Evolutionary conservation across 1,140 invertebrate genomes (phyloP).

Genomic region (Eumaeus atala): DNA sequence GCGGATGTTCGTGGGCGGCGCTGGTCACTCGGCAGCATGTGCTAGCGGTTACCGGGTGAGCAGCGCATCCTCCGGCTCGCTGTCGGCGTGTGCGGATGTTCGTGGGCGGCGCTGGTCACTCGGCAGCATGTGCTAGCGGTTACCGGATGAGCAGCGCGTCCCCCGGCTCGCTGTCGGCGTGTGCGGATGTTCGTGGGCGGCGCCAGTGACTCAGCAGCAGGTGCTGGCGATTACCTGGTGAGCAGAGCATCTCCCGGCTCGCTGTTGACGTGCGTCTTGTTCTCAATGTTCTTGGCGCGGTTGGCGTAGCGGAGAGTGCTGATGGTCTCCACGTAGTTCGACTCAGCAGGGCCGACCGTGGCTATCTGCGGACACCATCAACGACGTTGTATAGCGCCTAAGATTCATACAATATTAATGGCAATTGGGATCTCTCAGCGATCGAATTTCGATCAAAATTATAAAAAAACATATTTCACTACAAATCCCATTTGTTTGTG

Average conservation of each 20-base stretch:
- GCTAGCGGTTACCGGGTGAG: slow-evolving; percentile 79
- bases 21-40: slow-evolving; percentile 91
- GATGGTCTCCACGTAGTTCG: slow-evolving; percentile 98
- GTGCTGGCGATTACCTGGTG: slow-evolving; percentile 75
- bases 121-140: neutral
- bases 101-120: slow-evolving; percentile 86
- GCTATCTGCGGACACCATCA: slow-evolving; percentile 77
- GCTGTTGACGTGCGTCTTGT: slow-evolving; percentile 96
- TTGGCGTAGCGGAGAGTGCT: slow-evolving; percentile 98
- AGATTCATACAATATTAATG: too few relatives aligned
- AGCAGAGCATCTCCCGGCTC: slow-evolving; percentile 98
- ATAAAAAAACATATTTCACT: too few relatives aligned
- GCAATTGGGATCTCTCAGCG: too few relatives aligned
- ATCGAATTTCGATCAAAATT: too few relatives aligned
- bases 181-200: slow-evolving; percentile 97
- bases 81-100: slow-evolving; percentile 98
- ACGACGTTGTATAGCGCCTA: too few relatives aligned
- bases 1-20: slow-evolving; percentile 98
- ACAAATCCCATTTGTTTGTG: too few relatives aligned
- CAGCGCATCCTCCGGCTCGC: slow-evolving; percentile 98
- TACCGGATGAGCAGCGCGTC: slow-evolving; percentile 92
- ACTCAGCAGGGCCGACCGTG: slow-evolving; percentile 95
- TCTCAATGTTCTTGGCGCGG: slow-evolving; percentile 98
- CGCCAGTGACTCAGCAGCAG: neutral
- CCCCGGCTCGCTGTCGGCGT: slow-evolving; percentile 98